A percentile compares a stretch with the other conserved stretches of the same genome.
Evolutionary conservation across 2,113 vertebrate genomes (phyloP).

Genomic region (Orthochromis malagaraziensis): DNA sequence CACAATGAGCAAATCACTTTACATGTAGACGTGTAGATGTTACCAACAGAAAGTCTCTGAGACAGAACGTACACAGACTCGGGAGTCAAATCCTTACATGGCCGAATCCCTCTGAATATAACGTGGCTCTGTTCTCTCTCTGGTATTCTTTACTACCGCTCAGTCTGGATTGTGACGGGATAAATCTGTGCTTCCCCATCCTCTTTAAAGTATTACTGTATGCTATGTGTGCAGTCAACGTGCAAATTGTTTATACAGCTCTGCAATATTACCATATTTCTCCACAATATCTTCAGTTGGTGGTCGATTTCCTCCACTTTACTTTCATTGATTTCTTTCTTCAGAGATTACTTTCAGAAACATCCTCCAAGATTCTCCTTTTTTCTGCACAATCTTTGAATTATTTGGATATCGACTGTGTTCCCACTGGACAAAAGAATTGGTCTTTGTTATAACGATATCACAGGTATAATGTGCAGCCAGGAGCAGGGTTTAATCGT

Average conservation of each 20-base stretch:
- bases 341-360: neutral
- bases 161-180: rapidly evolving
- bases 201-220: neutral
- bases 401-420: neutral
- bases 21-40: neutral
- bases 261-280: neutral
- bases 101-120: neutral
- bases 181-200: neutral
- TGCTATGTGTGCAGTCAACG: neutral
- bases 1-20: neutral
- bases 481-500: neutral
- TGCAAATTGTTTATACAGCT: neutral
- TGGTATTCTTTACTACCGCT: neutral
- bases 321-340: neutral
- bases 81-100: rapidly evolving
- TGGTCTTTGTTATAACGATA: neutral
- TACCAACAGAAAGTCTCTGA: neutral
- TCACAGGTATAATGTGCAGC: neutral
- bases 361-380: neutral
- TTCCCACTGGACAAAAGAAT: neutral
- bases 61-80: neutral
- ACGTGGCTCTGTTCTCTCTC: neutral
- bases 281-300: neutral
- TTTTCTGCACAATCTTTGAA: neutral
- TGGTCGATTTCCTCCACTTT: neutral